These are phyloP conservation scores for Drosophila fungiperda DNA, from an alignment of 2,888 invertebrate genomes.

Conservation along the genomic window DNA sequence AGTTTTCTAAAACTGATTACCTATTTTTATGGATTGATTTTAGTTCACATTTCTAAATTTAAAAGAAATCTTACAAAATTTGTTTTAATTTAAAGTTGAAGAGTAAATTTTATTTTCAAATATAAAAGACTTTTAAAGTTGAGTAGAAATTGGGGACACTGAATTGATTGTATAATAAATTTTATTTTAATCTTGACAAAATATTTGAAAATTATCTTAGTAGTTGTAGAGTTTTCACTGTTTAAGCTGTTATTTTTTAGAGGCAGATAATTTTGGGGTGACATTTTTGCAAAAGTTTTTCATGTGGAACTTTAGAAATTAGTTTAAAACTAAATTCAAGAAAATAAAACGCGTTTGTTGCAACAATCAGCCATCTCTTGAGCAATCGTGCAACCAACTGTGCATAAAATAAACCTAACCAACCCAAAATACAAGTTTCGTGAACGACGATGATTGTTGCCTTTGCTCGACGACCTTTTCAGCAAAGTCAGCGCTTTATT, in stretches of 20 bases:
- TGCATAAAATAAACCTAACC: conserved; percentile 15
- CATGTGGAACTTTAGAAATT: neutral
- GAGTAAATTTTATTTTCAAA: neutral
- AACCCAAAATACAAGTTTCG: conserved; percentile 3
- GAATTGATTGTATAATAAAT: neutral
- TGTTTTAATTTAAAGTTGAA: neutral
- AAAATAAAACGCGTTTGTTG: neutral
- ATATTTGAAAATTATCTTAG: neutral
- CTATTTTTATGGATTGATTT: too few relatives aligned
- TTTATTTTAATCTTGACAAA: neutral
- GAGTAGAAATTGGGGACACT: too few relatives aligned
- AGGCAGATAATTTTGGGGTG: neutral
- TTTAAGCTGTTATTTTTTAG: neutral
- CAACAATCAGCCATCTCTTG: conserved; percentile 11
- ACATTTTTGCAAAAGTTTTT: neutral
- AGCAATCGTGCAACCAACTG: conserved; percentile 28
- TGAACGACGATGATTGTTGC: conserved; percentile 9
- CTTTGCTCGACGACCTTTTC: conserved; percentile 32
- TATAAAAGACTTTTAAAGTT: too few relatives aligned
- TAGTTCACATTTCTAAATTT: too few relatives aligned
- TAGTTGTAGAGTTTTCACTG: too few relatives aligned
- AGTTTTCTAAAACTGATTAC: too few relatives aligned
- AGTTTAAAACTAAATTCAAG: neutral
- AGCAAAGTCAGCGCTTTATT: conserved; percentile 46
- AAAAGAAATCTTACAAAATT: neutral